Evolutionary conservation across 2,888 invertebrate species (phyloP).

Genomic region (Brachyopa scutellaris): DNA sequence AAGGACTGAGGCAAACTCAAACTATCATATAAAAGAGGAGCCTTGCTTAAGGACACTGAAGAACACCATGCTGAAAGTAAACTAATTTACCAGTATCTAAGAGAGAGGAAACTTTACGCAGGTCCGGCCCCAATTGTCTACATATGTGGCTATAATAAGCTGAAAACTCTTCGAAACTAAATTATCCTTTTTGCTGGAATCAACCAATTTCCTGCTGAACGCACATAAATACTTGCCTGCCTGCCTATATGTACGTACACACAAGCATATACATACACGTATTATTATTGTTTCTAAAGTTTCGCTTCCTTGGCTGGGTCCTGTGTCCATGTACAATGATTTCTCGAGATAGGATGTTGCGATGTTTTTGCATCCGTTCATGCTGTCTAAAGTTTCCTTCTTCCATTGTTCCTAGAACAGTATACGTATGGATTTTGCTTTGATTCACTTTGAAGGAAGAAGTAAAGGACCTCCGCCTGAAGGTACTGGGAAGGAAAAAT

Average conservation of each 20-base stretch:
- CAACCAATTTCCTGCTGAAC: conserved; percentile 59
- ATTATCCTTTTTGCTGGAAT: conserved; percentile 57
- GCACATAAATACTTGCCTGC: conserved; percentile 21
- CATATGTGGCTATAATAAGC: conserved; percentile 47
- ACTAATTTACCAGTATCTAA: conserved; percentile 46
- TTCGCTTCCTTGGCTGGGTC: conserved; percentile 7
- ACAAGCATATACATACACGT: neutral
- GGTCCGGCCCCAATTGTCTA: neutral
- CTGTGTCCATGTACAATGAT: conserved; percentile 5
- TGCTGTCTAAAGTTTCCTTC: conserved; percentile 41
- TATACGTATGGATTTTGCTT: conserved; percentile 15
- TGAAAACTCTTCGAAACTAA: conserved; percentile 61
- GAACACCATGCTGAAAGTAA: conserved; percentile 27
- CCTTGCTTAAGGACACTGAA: conserved; percentile 18
- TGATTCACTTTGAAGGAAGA: neutral
- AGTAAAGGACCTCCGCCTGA: conserved; percentile 36
- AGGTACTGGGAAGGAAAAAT: conserved; percentile 38
- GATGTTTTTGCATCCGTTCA: conserved; percentile 59
- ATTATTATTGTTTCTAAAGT: conserved; percentile 56
- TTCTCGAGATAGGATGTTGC: conserved; percentile 39
- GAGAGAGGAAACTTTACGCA: conserved; percentile 22
- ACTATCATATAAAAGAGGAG: conserved; percentile 10
- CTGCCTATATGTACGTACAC: neutral
- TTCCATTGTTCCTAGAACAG: conserved; percentile 22
- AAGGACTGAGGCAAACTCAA: conserved; percentile 2